Conservation (phyloP, 2,888 invertebrate genomes). For the Liopterus haemorrhoidalis region DNA sequence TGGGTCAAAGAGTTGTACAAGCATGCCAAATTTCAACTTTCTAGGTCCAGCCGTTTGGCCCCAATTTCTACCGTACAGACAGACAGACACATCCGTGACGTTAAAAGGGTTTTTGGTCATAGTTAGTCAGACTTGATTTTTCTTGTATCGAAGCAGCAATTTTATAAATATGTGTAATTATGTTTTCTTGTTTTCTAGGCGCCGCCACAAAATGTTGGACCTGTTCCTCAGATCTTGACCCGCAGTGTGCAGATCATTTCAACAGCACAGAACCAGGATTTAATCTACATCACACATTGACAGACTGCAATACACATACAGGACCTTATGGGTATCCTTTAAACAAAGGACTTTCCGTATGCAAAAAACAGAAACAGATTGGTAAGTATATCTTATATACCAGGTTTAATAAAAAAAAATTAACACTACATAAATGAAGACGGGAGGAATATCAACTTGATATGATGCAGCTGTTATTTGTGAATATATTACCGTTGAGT, state of each 20-base stretch:
- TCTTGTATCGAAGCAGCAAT: not conserved
- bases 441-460: too few relatives aligned
- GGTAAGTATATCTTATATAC: conserved; percentile 56
- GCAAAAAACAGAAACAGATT: conserved; percentile 69
- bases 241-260: conserved; percentile 68
- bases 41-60: too few relatives aligned
- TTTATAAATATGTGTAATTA: not conserved
- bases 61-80: too few relatives aligned
- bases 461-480: too few relatives aligned
- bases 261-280: conserved; percentile 45
- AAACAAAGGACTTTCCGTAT: conserved; percentile 50
- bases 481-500: too few relatives aligned
- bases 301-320: conserved; percentile 50
- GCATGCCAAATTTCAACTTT: too few relatives aligned
- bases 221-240: conserved; percentile 66
- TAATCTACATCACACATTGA: conserved; percentile 43
- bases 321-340: conserved; percentile 43
- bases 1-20: too few relatives aligned
- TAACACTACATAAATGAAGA: too few relatives aligned
- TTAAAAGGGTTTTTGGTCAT: not conserved
- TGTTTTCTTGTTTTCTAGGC: conserved; percentile 48
- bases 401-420: too few relatives aligned
- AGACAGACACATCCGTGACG: too few relatives aligned
- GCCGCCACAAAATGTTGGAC: conserved; percentile 67
- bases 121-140: not conserved